Evolutionary conservation across 2,888 invertebrate genomes (phyloP), one percentile per base, ranked within the genome.

Genomic region (Thyatira batis): DNA sequence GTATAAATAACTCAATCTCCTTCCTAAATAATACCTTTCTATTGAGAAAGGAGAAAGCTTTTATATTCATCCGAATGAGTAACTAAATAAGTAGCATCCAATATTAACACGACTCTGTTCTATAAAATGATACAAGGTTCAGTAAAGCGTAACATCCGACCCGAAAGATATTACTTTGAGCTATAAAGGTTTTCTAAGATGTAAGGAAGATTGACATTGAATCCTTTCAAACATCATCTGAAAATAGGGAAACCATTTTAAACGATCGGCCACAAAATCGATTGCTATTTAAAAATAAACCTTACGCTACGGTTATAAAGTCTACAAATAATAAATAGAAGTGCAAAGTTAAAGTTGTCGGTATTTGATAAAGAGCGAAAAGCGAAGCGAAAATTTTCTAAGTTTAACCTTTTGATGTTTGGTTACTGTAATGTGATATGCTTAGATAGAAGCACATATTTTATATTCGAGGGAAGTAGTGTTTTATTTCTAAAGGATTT

Each of bases 371-470:
- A n/a, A 46, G 25, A 46, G 27, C 46, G 25, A 25, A 23, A 46
- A 25, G 27, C 25, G 13, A 25, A 23, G 46, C 25, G 13, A 25
- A 46, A 17, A 46, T 25, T n/a, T 27, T 46, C 46, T n/a, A 27
- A 46, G 25, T 13, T 46, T 25, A 46, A 25, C 46, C 46, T 23
- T 46, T 46, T 46, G 46, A 46, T 46, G 25, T 46, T 46, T 23
- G 46, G 46, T 46, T 25, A 46, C 46, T 27, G 46, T 25, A 46
- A 46, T 46, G 46, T 46, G 46, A 46, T 45, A 45, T 46, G 13
- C 39, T 46, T 46, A n/a, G 45, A 46, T 46, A 25, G n/a, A 46
- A 13, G 17, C 17, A 13, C 3, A 13, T 46, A 25, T 17, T 13
- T 25, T 25, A 23, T 46, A 13, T 46, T 46, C n/a, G 3, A 11